These are phyloP conservation scores for Amphiura filiformis DNA, from an alignment of 35 echinoderm and acorn worm genomes.

Conservation along the genomic window DNA sequence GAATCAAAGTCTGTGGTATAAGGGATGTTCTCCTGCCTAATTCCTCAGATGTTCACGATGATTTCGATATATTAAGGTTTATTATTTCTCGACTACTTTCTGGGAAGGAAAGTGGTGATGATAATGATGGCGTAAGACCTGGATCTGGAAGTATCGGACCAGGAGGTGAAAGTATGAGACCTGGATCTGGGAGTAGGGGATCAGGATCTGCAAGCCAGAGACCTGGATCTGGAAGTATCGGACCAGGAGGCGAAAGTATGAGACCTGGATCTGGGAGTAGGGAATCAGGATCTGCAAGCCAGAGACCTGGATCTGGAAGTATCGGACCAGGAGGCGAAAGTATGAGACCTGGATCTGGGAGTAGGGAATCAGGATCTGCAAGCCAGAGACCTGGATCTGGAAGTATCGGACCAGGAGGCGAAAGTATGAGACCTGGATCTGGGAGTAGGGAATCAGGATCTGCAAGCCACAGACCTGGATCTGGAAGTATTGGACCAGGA, in stretches of 20 bases:
- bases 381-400: neutral
- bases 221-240: neutral
- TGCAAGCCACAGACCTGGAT: neutral
- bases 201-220: neutral
- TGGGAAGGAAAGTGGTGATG: neutral
- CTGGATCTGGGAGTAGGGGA: neutral
- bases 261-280: neutral
- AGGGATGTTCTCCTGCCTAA: neutral
- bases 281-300: neutral
- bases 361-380: neutral
- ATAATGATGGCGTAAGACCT: neutral
- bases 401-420: neutral
- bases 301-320: neutral
- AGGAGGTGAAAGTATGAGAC: neutral
- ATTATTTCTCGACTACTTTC: neutral
- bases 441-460: neutral
- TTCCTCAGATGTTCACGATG: neutral
- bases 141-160: neutral
- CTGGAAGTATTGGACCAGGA: neutral
- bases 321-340: neutral
- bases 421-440: neutral
- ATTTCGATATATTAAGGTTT: neutral
- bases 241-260: neutral
- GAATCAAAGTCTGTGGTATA: neutral
- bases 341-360: neutral